Evolutionary conservation across 2,113 vertebrate species (phyloP), one percentile per base, ranked within the genome.

Genomic region (Silurus glanis): DNA sequence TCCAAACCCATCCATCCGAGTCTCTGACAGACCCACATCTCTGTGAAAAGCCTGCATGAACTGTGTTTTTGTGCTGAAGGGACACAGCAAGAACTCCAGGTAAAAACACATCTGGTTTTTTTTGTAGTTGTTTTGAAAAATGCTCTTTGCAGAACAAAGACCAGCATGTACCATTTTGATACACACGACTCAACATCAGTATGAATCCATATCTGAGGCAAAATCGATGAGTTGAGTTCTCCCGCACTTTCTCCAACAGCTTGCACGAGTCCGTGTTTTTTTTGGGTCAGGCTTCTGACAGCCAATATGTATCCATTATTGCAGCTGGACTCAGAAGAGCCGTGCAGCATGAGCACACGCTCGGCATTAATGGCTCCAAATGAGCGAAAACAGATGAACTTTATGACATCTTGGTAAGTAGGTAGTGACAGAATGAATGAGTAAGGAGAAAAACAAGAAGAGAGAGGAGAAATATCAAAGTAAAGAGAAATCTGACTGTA

Each of bases 381-480:
- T 66, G 47, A 64, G 66, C 66, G 61, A 82, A 82, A 66, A 82
- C 47, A 82, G 61, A 82, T 66, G 78, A 5, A 58, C 56, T 28
- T 45, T 12, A 47, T 45, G 23, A 82, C 45, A 66, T 66, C 47
- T 66, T 13, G 3, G 23, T n/a, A 82, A 82, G 61, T 82, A 66
- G 61, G 66, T 12, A 66, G 61, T 66, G 23, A 82, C 59, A 16
- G 80, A 64, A 8, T 71, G 58, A 55, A 25, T 10, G 45, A 78
- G 51, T 19, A 51, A 53, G 53, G 6, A 82, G 28, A 78, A 56
- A 23, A 17, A 9, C 23, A 62, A 51, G 17, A 69, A 78, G 19
- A 82, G 53, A 55, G 47, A 55, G 49, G 4, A 37, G 3, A 97
- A 94, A 49, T 21, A 23, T 76, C 16, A 69, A 58, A 78, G 16